phyloP scores from a whole-genome alignment of 2,113 vertebrate genomes.

The Eurypyga helias region DNA sequence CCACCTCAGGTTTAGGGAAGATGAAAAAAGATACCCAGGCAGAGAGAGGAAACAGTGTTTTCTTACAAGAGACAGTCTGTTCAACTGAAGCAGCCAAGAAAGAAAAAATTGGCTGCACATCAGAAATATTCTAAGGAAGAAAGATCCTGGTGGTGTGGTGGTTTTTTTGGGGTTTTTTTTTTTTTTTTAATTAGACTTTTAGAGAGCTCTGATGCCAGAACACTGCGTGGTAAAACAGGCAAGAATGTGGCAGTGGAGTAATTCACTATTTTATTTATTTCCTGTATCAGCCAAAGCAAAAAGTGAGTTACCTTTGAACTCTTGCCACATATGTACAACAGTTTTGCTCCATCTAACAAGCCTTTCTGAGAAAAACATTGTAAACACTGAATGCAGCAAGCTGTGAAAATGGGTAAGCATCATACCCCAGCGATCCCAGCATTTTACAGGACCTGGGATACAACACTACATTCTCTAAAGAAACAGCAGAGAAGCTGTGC shows the following conservation, averaged over 20 bases:
- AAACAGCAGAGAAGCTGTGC: not conserved
- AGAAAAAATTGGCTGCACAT: not conserved
- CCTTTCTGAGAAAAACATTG: not conserved
- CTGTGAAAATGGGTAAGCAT: not conserved
- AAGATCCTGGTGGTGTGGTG: not conserved
- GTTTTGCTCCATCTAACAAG: not conserved
- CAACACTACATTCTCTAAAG: not conserved
- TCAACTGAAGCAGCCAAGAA: not conserved
- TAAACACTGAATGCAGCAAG: not conserved
- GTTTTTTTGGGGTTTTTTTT: no score
- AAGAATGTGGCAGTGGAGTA: not conserved
- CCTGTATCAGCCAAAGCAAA: not conserved
- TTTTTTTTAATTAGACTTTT: not conserved
- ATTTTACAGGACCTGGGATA: not conserved
- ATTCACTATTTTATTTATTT: constrained; percentile 14
- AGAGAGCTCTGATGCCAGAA: not conserved
- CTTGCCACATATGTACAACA: not conserved
- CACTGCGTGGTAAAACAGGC: not conserved
- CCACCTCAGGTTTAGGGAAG: not conserved
- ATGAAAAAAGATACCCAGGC: not conserved
- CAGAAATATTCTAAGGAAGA: not conserved
- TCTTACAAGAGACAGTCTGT: not conserved
- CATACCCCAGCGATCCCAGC: not conserved
- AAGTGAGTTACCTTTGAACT: constrained; percentile 46
- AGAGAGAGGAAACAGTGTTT: not conserved